Conservation (phyloP, 2,797 vertebrate species). For the Micromesistius poutassou region DNA sequence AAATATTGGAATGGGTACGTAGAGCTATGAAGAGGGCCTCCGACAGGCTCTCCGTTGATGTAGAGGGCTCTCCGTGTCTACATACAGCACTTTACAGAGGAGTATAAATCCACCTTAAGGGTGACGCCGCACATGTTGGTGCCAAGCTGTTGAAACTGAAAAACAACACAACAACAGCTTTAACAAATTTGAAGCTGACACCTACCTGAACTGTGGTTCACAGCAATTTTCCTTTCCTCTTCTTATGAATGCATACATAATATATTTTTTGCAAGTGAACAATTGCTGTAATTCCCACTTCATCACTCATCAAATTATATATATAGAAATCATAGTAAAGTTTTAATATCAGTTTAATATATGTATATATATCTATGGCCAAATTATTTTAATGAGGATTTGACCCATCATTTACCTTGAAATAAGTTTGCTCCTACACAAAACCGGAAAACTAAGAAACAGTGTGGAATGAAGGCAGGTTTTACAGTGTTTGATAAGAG, state of each 20-base stretch:
- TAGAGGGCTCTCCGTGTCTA: too few species aligned
- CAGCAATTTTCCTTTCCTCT: not conserved
- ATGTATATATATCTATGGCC: not conserved
- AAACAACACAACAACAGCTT: not conserved
- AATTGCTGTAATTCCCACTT: not conserved
- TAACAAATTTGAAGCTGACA: not conserved
- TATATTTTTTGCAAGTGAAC: not conserved
- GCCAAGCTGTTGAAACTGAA: not conserved
- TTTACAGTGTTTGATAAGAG: slow-evolving; percentile 54
- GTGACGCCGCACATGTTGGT: not conserved
- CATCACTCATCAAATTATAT: not conserved
- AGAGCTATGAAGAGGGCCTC: too few species aligned
- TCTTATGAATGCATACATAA: not conserved
- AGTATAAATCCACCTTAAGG: too few species aligned
- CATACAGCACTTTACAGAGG: too few species aligned
- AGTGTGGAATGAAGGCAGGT: slow-evolving; percentile 25
- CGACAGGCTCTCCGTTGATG: too few species aligned
- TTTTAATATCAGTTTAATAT: not conserved
- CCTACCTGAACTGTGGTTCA: not conserved
- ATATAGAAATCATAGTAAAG: slow-evolving; percentile 3
- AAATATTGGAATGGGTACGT: too few species aligned
- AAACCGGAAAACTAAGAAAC: slow-evolving; percentile 30
- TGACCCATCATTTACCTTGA: not conserved
- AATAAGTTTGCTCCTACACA: slow-evolving; percentile 14
- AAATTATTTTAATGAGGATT: not conserved